Evolutionary conservation across 2,113 vertebrate genomes (phyloP).

Genomic region (Leucopsar rothschildi): DNA sequence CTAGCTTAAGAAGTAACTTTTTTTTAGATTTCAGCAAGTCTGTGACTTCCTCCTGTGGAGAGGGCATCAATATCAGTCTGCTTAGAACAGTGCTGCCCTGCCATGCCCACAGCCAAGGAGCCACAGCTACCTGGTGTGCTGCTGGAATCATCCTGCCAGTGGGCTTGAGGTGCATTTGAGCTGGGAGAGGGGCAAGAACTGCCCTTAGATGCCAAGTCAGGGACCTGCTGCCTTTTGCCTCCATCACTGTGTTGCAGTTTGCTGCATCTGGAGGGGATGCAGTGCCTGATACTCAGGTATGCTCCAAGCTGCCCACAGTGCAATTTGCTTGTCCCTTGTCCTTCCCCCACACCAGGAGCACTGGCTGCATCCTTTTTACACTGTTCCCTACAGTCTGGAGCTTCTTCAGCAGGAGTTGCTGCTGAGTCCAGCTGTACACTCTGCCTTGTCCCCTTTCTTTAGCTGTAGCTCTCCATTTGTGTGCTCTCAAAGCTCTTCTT

Average conservation of each 20-base stretch:
- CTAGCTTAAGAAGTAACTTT: not conserved
- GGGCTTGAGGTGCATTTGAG: rapidly evolving
- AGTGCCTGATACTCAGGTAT: not conserved
- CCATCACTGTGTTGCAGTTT: not conserved
- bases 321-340: not conserved
- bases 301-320: not conserved
- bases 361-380: not conserved
- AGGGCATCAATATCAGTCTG: not conserved
- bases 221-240: not conserved
- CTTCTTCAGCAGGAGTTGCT: not conserved
- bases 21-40: not conserved
- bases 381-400: not conserved
- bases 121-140: not conserved
- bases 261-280: not conserved
- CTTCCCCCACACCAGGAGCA: not conserved
- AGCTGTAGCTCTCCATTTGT: not conserved
- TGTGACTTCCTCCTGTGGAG: not conserved
- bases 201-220: rapidly evolving
- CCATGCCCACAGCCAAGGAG: not conserved
- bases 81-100: not conserved
- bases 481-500: not conserved
- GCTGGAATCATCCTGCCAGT: not conserved
- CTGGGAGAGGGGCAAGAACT: not conserved
- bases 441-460: not conserved
- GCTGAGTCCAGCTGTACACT: not conserved